phyloP scores from a whole-genome alignment of 37 sponge, comb jelly and placozoan genomes.

The Halichondria panicea region DNA sequence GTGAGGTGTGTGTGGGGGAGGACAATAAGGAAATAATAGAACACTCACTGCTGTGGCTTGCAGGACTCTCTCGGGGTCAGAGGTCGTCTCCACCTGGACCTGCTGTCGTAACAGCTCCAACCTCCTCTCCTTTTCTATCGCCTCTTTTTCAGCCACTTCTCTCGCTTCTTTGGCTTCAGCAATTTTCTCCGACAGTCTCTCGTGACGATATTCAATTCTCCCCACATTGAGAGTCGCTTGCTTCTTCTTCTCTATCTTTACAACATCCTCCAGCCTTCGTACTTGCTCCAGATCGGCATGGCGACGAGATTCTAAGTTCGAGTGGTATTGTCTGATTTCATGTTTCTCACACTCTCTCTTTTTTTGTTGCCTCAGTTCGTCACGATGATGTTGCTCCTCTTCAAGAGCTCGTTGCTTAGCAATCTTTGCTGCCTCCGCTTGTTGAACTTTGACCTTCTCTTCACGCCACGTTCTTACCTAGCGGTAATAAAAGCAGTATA shows the following conservation, averaged over 20 bases:
- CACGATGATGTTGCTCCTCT: too few relatives aligned
- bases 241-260: not conserved
- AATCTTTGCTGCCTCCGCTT: slow-evolving; percentile 6
- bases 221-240: too few relatives aligned
- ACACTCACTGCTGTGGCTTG: slow-evolving; percentile 43
- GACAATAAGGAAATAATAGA: too few relatives aligned
- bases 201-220: not conserved
- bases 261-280: not conserved
- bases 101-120: slow-evolving; percentile 38
- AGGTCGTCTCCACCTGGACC: slow-evolving; percentile 29
- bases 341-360: too few relatives aligned
- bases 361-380: too few relatives aligned
- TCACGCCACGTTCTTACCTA: slow-evolving; percentile 44
- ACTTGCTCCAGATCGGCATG: not conserved
- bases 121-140: slow-evolving; percentile 27
- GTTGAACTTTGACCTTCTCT: slow-evolving; percentile 9
- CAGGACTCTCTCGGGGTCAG: slow-evolving; percentile 48
- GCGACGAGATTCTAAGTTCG: too few relatives aligned
- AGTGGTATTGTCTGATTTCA: too few relatives aligned
- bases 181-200: not conserved
- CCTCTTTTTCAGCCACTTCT: slow-evolving; percentile 4
- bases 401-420: not conserved
- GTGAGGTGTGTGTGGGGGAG: too few relatives aligned
- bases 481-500: slow-evolving; percentile 3
- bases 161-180: not conserved